A percentile compares a stretch with the other conserved stretches of the same genome.
Conservation (phyloP, 1,140 invertebrate genomes). For the Colletes latitarsis region DNA sequence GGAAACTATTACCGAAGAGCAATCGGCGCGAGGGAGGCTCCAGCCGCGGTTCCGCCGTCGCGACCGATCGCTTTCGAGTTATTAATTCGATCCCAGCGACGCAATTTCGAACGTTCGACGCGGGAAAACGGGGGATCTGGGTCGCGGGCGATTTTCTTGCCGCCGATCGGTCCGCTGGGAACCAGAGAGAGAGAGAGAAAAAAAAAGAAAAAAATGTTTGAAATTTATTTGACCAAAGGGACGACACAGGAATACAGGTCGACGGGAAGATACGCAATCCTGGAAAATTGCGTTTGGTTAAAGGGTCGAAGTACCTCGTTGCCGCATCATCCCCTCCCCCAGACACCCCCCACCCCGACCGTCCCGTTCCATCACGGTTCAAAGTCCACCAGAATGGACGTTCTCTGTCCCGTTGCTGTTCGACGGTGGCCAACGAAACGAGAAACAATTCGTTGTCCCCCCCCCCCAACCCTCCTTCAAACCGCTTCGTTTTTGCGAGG, state of each 20-base stretch:
- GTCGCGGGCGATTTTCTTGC: constrained; percentile 36
- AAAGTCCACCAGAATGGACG: constrained; percentile 58
- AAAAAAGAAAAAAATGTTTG: not conserved
- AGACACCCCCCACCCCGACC: not conserved
- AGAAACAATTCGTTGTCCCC: constrained; percentile 59
- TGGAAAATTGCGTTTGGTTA: constrained; percentile 55
- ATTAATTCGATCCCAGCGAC: constrained; percentile 48
- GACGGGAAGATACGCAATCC: constrained; percentile 42
- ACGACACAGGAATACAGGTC: constrained; percentile 45
- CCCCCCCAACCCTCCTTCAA: no score
- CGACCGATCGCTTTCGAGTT: constrained; percentile 24
- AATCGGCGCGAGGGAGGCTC: constrained; percentile 21
- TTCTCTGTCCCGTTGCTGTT: constrained; percentile 57
- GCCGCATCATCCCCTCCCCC: not conserved
- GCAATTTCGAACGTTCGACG: constrained; percentile 21
- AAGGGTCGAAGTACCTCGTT: constrained; percentile 20
- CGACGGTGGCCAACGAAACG: constrained; percentile 58
- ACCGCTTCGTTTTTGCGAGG: not conserved
- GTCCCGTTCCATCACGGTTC: constrained; percentile 38
- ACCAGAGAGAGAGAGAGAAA: constrained; percentile 5
- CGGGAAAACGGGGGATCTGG: not conserved
- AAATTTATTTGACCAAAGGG: constrained; percentile 43
- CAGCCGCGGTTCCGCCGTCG: constrained; percentile 27
- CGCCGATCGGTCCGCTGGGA: constrained; percentile 1
- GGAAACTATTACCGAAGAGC: constrained; percentile 36